Evolutionary conservation across 2,888 invertebrate species (phyloP).

Genomic region (Smittia sp.): DNA sequence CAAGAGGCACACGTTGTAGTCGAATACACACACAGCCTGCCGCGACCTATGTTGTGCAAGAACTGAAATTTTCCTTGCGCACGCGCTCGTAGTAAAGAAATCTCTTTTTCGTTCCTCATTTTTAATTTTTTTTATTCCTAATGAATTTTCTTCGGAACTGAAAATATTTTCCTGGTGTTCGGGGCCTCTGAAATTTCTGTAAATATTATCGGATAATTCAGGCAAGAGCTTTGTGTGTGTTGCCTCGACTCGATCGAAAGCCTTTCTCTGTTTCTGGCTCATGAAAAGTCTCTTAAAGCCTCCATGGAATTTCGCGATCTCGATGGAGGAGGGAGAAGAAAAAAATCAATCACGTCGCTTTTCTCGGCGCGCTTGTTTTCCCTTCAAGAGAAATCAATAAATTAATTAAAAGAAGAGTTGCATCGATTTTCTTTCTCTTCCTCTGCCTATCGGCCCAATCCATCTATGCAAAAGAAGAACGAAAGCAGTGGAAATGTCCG

Average conservation of each 20-base stretch:
- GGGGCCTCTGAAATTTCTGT: background rate
- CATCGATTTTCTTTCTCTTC: background rate
- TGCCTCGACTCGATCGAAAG: background rate
- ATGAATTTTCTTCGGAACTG: conserved; percentile 4
- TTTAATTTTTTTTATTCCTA: background rate
- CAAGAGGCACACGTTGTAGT: background rate
- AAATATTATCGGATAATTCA: background rate
- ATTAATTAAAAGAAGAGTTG: background rate
- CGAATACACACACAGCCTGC: background rate
- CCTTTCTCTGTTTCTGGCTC: too few species aligned
- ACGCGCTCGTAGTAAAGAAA: background rate
- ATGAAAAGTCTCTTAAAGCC: background rate
- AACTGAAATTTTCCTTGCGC: background rate
- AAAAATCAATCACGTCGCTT: background rate
- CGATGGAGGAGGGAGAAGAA: background rate
- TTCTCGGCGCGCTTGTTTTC: background rate
- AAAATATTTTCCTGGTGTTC: conserved; percentile 2
- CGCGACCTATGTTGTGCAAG: conserved; percentile 5
- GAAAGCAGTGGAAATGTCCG: too few species aligned
- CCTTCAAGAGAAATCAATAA: background rate
- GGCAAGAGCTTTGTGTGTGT: background rate
- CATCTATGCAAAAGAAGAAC: too few species aligned
- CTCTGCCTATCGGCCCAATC: background rate
- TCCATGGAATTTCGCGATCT: background rate
- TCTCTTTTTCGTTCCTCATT: background rate